Evolutionary conservation across 92 coral and sea anemone species (phyloP).

Genomic region (Pocillopora grandis): DNA sequence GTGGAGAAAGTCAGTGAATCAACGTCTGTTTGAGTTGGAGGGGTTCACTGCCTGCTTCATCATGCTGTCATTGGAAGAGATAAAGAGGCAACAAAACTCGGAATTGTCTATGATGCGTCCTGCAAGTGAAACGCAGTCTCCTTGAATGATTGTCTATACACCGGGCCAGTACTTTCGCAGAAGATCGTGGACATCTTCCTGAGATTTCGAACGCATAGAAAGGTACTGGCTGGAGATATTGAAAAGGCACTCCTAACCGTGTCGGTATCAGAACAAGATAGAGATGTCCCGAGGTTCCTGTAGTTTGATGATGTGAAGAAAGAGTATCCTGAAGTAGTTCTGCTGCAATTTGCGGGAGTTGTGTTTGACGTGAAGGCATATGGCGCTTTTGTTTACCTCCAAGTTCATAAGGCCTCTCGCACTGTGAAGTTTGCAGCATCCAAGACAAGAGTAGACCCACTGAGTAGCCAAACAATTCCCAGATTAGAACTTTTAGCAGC

Average conservation of each 20-base stretch:
- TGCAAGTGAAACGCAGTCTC: conserved; percentile 28
- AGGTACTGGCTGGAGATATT: conserved; percentile 32
- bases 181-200: conserved; percentile 51
- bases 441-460: conserved; percentile 40
- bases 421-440: conserved; percentile 6
- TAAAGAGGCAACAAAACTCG: conserved; percentile 47
- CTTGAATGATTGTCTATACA: conserved; percentile 34
- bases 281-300: conserved; percentile 31
- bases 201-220: conserved; percentile 38
- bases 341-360: conserved; percentile 6
- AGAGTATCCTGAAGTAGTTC: conserved; percentile 3
- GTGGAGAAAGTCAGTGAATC: conserved; percentile 29
- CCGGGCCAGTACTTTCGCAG: conserved; percentile 48
- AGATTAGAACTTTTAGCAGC: conserved; percentile 32
- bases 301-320: conserved; percentile 16
- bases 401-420: not conserved
- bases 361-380: conserved; percentile 5
- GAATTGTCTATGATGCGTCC: conserved; percentile 60
- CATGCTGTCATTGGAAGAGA: conserved; percentile 52
- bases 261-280: conserved; percentile 28
- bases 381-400: conserved; percentile 14
- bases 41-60: conserved; percentile 56
- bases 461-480: conserved; percentile 13
- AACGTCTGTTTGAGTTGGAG: conserved; percentile 21
- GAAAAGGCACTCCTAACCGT: conserved; percentile 51